phyloP scores from a whole-genome alignment of 2,888 invertebrate genomes.

The Leptinotarsa peninsularis region DNA sequence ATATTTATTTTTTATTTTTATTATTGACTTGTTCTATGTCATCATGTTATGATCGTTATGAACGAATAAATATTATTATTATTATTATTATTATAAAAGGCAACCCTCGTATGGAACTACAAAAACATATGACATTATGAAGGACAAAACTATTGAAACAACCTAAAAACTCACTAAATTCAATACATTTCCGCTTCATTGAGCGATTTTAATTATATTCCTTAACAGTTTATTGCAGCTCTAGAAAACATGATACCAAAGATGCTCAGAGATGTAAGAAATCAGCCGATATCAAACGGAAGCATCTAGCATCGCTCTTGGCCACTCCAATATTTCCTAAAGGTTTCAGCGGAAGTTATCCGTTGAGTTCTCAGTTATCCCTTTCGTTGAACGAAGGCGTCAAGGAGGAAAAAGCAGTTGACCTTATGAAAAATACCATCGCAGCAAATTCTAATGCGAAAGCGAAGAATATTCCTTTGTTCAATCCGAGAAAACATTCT shows the following conservation, averaged over 20 bases:
- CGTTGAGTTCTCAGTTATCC: slow-evolving; percentile 59
- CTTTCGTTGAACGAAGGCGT: slow-evolving; percentile 29
- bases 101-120: too few relatives aligned
- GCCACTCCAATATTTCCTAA: slow-evolving; percentile 75
- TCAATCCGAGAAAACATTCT: slow-evolving; percentile 52
- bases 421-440: slow-evolving; percentile 70
- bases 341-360: slow-evolving; percentile 77
- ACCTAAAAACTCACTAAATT: too few relatives aligned
- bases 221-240: slow-evolving; percentile 29
- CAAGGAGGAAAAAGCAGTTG: slow-evolving; percentile 67
- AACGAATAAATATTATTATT: too few relatives aligned
- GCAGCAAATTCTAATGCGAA: slow-evolving; percentile 53
- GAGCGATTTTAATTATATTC: too few relatives aligned
- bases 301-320: slow-evolving; percentile 69
- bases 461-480: slow-evolving; percentile 53
- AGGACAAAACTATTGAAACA: too few relatives aligned
- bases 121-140: too few relatives aligned
- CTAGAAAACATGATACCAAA: slow-evolving; percentile 53
- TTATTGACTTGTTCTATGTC: too few relatives aligned
- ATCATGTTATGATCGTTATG: too few relatives aligned
- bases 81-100: too few relatives aligned
- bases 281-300: slow-evolving; percentile 67
- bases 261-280: slow-evolving; percentile 59
- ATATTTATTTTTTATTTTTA: too few relatives aligned
- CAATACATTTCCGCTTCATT: too few relatives aligned